Evolutionary conservation across 2,888 invertebrate genomes (phyloP).

Genomic region (Xestia xanthographa): DNA sequence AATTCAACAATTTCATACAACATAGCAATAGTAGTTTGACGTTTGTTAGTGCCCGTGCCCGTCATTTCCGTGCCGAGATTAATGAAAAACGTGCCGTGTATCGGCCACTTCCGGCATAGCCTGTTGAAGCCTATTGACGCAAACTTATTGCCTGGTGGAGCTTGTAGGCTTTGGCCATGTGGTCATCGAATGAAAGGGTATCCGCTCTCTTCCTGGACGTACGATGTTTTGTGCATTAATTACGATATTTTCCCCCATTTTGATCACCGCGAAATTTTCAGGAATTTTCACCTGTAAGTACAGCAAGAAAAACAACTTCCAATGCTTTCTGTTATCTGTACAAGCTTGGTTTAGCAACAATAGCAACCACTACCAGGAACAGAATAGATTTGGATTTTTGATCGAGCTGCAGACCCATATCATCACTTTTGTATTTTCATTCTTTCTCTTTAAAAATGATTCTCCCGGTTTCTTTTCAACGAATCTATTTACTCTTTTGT

Average conservation of each 20-base stretch:
- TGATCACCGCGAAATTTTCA: neutral
- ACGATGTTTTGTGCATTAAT: neutral
- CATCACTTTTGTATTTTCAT: neutral
- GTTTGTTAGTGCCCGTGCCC: neutral
- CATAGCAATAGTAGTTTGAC: slow-evolving; percentile 17
- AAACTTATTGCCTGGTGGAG: slow-evolving; percentile 20
- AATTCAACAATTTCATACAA: slow-evolving; percentile 24
- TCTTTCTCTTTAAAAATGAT: neutral
- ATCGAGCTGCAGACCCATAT: neutral
- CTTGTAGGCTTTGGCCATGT: slow-evolving; percentile 23
- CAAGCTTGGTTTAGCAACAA: neutral
- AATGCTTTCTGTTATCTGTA: neutral
- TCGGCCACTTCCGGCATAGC: slow-evolving; percentile 21
- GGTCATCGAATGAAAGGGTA: neutral
- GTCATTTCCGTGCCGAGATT: slow-evolving; percentile 35
- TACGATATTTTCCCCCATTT: neutral
- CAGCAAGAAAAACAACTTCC: neutral
- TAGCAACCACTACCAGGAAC: neutral
- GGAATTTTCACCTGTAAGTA: neutral
- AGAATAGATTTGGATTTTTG: neutral
- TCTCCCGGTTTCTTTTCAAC: neutral
- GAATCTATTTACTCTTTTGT: neutral
- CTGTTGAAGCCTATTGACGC: slow-evolving; percentile 40
- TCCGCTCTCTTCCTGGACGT: slow-evolving; percentile 14
- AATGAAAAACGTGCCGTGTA: slow-evolving; percentile 47